Conservation (phyloP, 2,888 invertebrate genomes). For the Alviniconcha strummeri region DNA sequence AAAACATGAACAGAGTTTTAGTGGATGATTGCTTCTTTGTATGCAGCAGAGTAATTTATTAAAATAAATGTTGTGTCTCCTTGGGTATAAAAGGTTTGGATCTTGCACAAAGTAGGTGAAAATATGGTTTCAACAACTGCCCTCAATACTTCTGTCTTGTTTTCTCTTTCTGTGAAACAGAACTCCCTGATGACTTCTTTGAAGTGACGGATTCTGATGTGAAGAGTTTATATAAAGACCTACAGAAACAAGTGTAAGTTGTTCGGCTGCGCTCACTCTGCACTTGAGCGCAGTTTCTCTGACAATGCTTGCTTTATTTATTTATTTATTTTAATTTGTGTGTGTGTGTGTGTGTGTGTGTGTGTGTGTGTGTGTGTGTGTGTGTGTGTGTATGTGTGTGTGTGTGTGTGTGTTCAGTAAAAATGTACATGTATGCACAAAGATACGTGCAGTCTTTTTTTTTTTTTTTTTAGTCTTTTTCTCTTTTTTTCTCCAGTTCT, state of each 20-base stretch:
- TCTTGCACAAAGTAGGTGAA: no score
- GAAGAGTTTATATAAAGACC: conserved; percentile 83
- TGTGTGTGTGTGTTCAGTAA: neutral
- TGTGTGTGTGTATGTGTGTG: neutral
- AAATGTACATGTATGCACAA: no score
- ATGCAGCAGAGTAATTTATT: no score
- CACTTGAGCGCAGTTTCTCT: neutral
- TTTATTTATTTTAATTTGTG: no score
- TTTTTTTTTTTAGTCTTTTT: no score
- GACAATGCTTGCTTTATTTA: no score
- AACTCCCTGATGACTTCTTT: conserved; percentile 87
- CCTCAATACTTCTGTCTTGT: neutral
- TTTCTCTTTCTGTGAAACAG: conserved; percentile 38
- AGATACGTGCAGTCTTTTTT: no score
- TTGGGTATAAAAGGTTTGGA: no score
- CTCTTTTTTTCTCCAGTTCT: conserved; percentile 56
- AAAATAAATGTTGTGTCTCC: no score
- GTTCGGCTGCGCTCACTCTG: neutral
- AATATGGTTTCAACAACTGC: no score
- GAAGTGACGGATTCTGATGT: conserved; percentile 90
- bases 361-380: conserved; percentile 4
- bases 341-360: conserved; percentile 7
- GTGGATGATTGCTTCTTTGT: no score
- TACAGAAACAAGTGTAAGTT: conserved; percentile 78
- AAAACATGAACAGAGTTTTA: no score